Evolutionary conservation across 1,140 invertebrate genomes (phyloP), one percentile per base, ranked within the genome.

Genomic region (Odontomachus brunneus): DNA sequence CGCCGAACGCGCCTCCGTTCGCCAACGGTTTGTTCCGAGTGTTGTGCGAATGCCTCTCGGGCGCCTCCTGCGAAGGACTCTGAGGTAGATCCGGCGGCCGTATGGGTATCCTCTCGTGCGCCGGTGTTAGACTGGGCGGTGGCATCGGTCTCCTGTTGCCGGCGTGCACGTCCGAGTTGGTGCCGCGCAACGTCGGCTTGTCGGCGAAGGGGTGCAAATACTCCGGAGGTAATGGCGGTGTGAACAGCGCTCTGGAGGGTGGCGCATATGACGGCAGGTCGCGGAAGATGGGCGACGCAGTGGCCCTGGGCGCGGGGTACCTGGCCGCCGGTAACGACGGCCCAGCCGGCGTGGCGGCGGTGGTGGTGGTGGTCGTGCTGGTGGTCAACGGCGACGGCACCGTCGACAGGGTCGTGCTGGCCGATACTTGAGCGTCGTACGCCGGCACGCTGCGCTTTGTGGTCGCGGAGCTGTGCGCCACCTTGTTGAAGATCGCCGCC

Each of bases 131-230:
- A 78, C 96, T 97, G 0, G 97, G 97, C 0, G 96, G 97, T 24
- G 97, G 96, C 60, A 97, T 96, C 0, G 96, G 97, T 74, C 97
- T 94, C 72, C 96, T 95, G 7, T 94, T 94, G 82, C 94, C 95
- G 7, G 95, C 95, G 88, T 96, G 96, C 17, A 95, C 95, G 84
- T 96, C 95, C 91, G 94, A 88, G 83, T 96, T 95, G 22, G 95
- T 95, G 81, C 97, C 97, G 86, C 97, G 95, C 53, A 97, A 92
- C 7, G 97, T 97, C 44, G 97, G 97, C 91, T 97, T 97, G 89
- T 98, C 97, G 3, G 97, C 97, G 90, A 97, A 97, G 0, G 97
- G 97, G 93, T 97, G 97, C 19, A 96, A 94, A 89, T 97, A 97
- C 91, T 97, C 96, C 1, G 96, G 96, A 7, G 97, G 97, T 69